Conservation (phyloP, 2,888 invertebrate genomes). For the Eulithis testata region DNA sequence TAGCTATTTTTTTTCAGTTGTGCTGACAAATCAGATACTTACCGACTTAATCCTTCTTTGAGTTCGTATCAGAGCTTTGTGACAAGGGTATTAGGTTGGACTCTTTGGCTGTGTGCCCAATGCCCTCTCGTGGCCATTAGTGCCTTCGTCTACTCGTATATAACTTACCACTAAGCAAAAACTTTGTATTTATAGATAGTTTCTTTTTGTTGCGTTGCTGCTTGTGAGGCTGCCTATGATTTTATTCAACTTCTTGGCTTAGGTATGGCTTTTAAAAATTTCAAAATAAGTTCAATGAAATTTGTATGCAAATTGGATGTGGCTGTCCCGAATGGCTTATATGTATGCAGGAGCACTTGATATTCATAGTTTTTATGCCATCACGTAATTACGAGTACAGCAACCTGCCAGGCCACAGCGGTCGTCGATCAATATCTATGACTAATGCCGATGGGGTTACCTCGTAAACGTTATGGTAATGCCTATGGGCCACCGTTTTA, state of each 20-base stretch:
- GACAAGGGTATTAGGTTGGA: constrained; percentile 5
- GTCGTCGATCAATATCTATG: constrained; percentile 12
- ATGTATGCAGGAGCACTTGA: too few relatives aligned
- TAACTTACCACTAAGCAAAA: background rate
- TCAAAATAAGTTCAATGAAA: too few relatives aligned
- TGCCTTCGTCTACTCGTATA: constrained; percentile 7
- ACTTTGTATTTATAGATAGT: too few relatives aligned
- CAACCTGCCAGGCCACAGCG: background rate
- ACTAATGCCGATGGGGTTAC: constrained; percentile 1
- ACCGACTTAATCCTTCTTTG: constrained; percentile 5
- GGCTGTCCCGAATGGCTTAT: too few relatives aligned
- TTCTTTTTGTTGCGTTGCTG: too few relatives aligned
- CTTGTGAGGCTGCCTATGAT: too few relatives aligned
- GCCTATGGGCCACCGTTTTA: constrained; percentile 11
- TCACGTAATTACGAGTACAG: background rate
- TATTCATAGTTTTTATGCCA: too few relatives aligned
- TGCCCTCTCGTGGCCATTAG: background rate
- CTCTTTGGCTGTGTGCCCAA: constrained; percentile 14
- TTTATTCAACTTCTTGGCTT: too few relatives aligned
- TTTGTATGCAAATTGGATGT: too few relatives aligned
- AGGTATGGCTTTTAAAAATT: too few relatives aligned
- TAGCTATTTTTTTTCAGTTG: too few relatives aligned
- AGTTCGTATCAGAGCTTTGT: constrained; percentile 1
- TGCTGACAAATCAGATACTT: too few relatives aligned
- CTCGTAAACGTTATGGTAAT: constrained; percentile 19